Conservation (phyloP, 2,113 vertebrate genomes). For the Butorides virescens region DNA sequence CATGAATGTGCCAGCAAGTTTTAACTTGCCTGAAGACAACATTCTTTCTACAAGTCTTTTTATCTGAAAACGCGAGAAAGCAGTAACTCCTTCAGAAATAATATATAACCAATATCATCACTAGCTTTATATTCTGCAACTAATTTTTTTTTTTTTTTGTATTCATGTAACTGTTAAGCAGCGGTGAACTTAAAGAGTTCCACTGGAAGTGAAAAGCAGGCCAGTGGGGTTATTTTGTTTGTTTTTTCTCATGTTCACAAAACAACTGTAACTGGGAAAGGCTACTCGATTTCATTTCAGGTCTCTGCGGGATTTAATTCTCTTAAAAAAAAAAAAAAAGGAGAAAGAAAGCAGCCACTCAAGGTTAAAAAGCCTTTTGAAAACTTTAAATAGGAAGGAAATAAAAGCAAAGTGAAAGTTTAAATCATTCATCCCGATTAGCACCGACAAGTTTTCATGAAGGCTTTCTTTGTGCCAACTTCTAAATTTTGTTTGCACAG, state of each 20-base stretch:
- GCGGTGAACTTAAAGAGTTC: not conserved
- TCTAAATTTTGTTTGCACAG: not conserved
- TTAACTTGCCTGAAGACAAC: not conserved
- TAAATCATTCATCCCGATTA: not conserved
- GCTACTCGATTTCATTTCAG: not conserved
- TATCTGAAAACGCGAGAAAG: not conserved
- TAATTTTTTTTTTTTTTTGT: rapidly evolving
- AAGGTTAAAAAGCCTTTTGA: not conserved
- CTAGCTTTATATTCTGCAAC: not conserved
- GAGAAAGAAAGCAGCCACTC: not conserved
- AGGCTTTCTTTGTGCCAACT: not conserved
- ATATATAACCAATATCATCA: not conserved
- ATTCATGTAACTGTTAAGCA: not conserved
- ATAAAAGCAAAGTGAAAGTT: not conserved
- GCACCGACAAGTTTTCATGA: not conserved
- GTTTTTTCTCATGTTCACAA: not conserved
- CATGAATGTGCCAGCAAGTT: not conserved
- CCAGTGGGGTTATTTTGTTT: not conserved
- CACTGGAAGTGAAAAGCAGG: not conserved
- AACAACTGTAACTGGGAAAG: not conserved
- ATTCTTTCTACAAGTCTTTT: not conserved
- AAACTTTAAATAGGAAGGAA: not conserved
- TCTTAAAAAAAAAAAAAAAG: not conserved
- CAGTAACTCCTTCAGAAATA: not conserved
- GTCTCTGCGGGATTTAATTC: not conserved